Percentiles rank a stretch among this genome's conserved stretches.
Conservation (phyloP, 2,113 vertebrate genomes). For the Micronisus gabar region DNA sequence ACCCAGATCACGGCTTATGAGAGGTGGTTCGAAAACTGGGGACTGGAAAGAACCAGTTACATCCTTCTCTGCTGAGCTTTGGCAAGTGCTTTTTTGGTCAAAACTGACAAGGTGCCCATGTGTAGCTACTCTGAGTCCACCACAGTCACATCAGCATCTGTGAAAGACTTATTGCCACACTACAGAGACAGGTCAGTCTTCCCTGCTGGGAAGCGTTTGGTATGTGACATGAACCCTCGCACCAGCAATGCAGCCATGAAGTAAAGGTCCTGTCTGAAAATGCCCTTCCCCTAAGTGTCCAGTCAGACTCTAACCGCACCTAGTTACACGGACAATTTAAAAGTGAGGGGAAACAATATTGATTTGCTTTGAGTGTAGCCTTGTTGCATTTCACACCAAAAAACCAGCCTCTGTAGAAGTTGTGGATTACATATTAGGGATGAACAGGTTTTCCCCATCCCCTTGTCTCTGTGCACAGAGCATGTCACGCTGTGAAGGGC, state of each 20-base stretch:
- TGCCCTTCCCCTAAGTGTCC: fast-evolving
- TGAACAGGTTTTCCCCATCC: background rate
- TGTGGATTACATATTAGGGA: background rate
- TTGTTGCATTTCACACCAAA: background rate
- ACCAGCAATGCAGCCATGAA: background rate
- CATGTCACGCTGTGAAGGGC: background rate
- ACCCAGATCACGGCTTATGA: background rate
- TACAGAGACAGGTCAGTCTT: background rate
- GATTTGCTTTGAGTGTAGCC: background rate
- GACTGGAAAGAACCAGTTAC: background rate
- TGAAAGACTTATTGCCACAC: background rate
- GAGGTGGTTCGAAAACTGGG: background rate
- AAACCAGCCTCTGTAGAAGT: background rate
- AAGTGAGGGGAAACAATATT: background rate
- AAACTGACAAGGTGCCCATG: background rate
- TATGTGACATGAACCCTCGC: background rate
- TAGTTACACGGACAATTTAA: background rate
- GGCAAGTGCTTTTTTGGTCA: background rate
- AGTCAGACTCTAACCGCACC: background rate
- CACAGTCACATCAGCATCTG: fast-evolving
- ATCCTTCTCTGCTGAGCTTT: background rate
- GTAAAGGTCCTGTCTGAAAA: background rate
- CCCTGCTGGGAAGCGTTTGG: background rate
- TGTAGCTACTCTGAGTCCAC: background rate
- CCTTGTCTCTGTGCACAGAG: background rate